These are phyloP conservation scores for Darevskia nairensis DNA, from an alignment of 2,797 vertebrate genomes.

Conservation along the genomic window DNA sequence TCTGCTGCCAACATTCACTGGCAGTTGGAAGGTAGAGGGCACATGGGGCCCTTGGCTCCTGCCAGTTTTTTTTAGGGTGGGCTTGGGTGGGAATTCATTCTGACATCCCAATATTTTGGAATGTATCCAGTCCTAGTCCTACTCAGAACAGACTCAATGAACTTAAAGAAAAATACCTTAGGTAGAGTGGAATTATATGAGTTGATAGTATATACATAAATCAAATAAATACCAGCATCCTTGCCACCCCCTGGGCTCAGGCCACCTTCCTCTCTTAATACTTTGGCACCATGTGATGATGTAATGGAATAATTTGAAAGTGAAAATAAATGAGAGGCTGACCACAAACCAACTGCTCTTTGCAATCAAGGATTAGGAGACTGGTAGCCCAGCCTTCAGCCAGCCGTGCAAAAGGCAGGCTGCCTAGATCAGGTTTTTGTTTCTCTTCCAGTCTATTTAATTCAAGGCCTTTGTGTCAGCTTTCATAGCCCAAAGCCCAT, in stretches of 20 bases:
- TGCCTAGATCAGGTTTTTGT: not conserved
- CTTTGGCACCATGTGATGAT: not conserved
- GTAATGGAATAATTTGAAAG: not conserved
- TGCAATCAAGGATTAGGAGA: not conserved
- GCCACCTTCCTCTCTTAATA: not conserved
- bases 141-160: not conserved
- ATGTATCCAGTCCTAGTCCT: no score
- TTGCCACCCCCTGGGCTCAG: not conserved
- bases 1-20: not conserved
- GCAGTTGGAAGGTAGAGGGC: not conserved
- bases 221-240: not conserved
- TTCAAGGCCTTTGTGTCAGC: conserved; percentile 4
- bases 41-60: not conserved
- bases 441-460: not conserved
- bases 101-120: not conserved
- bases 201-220: not conserved
- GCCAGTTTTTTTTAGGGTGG: not conserved
- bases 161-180: no score
- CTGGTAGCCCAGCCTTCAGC: rapidly evolving
- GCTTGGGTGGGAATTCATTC: not conserved
- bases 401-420: not conserved
- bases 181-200: not conserved
- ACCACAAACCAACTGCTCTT: not conserved
- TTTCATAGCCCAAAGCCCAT: conserved; percentile 28
- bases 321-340: not conserved